Conservation (phyloP, 2,888 invertebrate genomes). For the Drosophila planitibia region DNA sequence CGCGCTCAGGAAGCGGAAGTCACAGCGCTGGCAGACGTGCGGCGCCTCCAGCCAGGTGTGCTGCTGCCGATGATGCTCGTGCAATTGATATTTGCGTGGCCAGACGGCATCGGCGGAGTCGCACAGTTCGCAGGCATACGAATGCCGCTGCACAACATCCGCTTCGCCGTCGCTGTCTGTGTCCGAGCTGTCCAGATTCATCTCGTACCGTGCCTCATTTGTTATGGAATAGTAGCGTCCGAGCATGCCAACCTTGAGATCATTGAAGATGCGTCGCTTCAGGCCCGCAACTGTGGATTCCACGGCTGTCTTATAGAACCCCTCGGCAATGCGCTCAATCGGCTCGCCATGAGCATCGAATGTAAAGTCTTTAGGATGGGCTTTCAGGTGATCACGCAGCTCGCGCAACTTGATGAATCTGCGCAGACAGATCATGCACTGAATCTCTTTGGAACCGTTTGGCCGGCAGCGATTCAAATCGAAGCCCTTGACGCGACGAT, state of each 20-base stretch:
- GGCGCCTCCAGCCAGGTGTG: constrained; percentile 86
- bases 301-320: constrained; percentile 76
- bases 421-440: constrained; percentile 84
- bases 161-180: constrained; percentile 69
- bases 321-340: constrained; percentile 72
- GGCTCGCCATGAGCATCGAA: constrained; percentile 69
- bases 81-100: constrained; percentile 82
- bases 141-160: constrained; percentile 62
- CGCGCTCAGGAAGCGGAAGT: constrained; percentile 86
- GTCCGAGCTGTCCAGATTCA: constrained; percentile 80
- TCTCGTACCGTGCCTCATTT: constrained; percentile 83
- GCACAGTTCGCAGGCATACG: constrained; percentile 81
- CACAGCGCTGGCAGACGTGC: constrained; percentile 86
- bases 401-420: constrained; percentile 81
- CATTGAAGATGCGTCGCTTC: constrained; percentile 66
- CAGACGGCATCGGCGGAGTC: constrained; percentile 58
- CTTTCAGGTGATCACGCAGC: constrained; percentile 78
- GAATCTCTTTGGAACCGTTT: constrained; percentile 82
- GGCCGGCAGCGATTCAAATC: constrained; percentile 80
- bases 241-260: constrained; percentile 66
- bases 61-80: constrained; percentile 76
- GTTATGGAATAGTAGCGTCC: constrained; percentile 84
- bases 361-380: constrained; percentile 66
- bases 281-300: constrained; percentile 64
- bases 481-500: constrained; percentile 60